Base-by-base conservation (phyloP, 2,888 invertebrate species). In the Pristionchus arcanus region DNA sequence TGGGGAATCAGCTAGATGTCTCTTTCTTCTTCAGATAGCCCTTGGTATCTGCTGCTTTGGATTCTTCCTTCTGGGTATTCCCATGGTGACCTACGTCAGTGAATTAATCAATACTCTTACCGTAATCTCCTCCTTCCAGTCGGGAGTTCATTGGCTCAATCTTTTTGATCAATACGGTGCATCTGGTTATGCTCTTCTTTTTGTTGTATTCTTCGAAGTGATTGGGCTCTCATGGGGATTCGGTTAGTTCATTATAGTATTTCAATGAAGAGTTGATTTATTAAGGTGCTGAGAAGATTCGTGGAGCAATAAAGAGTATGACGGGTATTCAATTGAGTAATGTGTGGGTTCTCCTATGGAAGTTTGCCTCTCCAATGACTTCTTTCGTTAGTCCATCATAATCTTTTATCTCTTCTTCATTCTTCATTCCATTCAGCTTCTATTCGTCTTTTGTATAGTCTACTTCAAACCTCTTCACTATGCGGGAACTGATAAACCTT, bases 171-270 rank as follows among this genome's bases (percentile, higher is more conserved):
- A 97, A 37, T 98, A 97, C 95, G 97, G 98, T 0, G 97, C 98
- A 0, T 97, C 97, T 0, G 95, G 95, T 7, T 96, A 97, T 94
- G 97, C 98, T 49, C 97, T 98, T 91, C 96, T 98, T 83, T 98
- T 98, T 96, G 97, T 98, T 92, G 98, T 98, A 77, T 98, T 98
- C 95, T 97, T 98, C 90, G 98, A 98, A 95, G 97, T 97, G 0
- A 97, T 97, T 0, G 98, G 97, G 0, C 97, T 98, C 0, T 97
- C 97, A 95, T 98, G 97, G 97, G 97, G 98, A 93, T 98, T 98
- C 95, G 98, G 95, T 95, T 90, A 91, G 92, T 59, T 16, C 97
- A 97, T 93, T 98, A 98, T 95, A 98, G 95, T 95, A 91, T 91
- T 91, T 37, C 53, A n/a, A n/a, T 34, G 42, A 71, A 37, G 31